These are phyloP conservation scores for Heteractis magnifica DNA, from an alignment of 92 coral and sea anemone genomes.

Conservation along the genomic window DNA sequence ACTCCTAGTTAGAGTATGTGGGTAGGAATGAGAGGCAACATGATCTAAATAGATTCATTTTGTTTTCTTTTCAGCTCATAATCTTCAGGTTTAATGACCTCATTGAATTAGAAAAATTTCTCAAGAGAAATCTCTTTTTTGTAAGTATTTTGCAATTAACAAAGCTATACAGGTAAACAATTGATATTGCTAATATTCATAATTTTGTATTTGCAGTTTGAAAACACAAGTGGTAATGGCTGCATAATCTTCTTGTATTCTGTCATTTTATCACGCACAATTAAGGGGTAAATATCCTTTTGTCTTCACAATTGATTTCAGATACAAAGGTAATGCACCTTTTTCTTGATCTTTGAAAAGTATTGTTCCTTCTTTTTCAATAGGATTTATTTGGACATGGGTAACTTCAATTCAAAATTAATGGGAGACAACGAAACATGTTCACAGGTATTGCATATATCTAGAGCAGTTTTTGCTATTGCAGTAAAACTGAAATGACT, in stretches of 20 bases:
- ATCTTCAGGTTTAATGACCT: conserved; percentile 53
- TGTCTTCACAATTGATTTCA: not conserved
- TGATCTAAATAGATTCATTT: not conserved
- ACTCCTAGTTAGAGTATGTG: not conserved
- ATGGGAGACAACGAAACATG: conserved; percentile 75
- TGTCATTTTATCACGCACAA: conserved; percentile 67
- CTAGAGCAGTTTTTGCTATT: too few species aligned
- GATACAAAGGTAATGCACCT: not conserved
- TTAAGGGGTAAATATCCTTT: conserved; percentile 40
- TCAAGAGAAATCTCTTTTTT: conserved; percentile 69
- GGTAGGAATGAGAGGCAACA: not conserved
- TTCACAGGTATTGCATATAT: conserved; percentile 52
- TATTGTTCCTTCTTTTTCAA: not conserved
- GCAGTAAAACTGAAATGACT: not conserved
- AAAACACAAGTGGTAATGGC: conserved; percentile 80
- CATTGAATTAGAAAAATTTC: conserved; percentile 52
- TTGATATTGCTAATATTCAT: not conserved
- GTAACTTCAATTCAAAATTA: conserved; percentile 47
- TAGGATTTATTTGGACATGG: conserved; percentile 60
- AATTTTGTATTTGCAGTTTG: conserved; percentile 52
- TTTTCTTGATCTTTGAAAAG: not conserved
- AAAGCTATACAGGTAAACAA: not conserved
- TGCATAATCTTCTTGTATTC: conserved; percentile 73
- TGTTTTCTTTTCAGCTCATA: conserved; percentile 36
- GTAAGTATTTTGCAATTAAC: conserved; percentile 54